These are phyloP conservation scores for Microcaecilia unicolor DNA, from an alignment of 2,797 vertebrate species.

Conservation along the genomic window DNA sequence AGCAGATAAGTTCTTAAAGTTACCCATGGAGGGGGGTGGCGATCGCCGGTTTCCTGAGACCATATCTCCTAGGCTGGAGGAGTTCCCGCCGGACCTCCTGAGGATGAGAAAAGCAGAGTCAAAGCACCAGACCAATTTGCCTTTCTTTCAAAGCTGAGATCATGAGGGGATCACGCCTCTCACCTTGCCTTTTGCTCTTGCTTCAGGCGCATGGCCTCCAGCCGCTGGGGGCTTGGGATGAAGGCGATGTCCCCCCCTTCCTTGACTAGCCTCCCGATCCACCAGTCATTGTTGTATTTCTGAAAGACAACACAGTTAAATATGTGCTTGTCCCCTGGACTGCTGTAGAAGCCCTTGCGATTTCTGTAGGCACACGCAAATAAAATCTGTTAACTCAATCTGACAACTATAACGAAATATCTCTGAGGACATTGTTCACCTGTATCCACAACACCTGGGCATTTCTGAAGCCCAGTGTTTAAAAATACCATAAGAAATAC, in stretches of 20 bases:
- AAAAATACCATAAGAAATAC: too few relatives aligned
- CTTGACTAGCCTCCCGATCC: constrained; percentile 91
- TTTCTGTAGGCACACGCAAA: too few relatives aligned
- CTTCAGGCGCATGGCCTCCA: constrained; percentile 88
- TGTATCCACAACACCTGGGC: too few relatives aligned
- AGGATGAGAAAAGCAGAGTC: constrained; percentile 9
- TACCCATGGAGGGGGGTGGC: constrained; percentile 87
- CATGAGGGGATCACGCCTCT: neutral
- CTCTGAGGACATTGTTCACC: too few relatives aligned
- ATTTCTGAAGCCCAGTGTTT: too few relatives aligned
- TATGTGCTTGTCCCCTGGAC: too few relatives aligned
- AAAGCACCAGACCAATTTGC: neutral
- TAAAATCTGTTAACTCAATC: too few relatives aligned
- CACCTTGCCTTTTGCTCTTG: constrained; percentile 92
- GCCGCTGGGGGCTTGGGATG: constrained; percentile 88
- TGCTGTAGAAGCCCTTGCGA: too few relatives aligned
- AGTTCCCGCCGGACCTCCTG: constrained; percentile 84
- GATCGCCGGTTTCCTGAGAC: constrained; percentile 81
- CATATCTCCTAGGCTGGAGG: constrained; percentile 80
- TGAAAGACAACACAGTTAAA: constrained; percentile 22
- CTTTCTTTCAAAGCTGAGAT: neutral
- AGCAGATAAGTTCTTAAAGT: too few relatives aligned
- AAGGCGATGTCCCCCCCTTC: constrained; percentile 91
- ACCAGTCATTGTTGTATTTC: constrained; percentile 96
- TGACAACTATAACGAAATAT: too few relatives aligned